A percentile compares a stretch with the other conserved stretches of the same genome.
These are phyloP conservation scores for Lottia gigantea DNA, from an alignment of 2,888 invertebrate genomes.

Conservation along the genomic window DNA sequence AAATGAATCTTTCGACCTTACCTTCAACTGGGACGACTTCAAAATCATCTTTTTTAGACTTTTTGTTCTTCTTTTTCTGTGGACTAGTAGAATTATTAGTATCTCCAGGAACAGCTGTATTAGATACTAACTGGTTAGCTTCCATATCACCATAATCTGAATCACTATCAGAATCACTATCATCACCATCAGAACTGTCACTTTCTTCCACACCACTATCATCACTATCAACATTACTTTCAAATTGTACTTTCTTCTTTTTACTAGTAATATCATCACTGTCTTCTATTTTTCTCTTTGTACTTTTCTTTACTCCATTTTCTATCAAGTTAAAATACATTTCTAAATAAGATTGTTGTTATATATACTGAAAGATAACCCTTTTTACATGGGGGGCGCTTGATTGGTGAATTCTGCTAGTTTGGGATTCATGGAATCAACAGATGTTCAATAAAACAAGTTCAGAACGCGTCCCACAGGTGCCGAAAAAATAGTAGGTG, in stretches of 20 bases:
- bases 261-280: conserved; percentile 29
- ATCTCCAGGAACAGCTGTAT: background rate
- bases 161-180: conserved; percentile 15
- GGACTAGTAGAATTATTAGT: background rate
- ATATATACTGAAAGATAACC: too few relatives aligned
- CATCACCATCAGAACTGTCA: conserved; percentile 49
- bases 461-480: too few relatives aligned
- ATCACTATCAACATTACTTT: conserved; percentile 19
- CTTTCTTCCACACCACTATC: conserved; percentile 34
- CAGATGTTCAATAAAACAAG: too few relatives aligned
- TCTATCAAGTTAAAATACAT: background rate
- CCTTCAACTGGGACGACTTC: conserved; percentile 21
- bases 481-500: too few relatives aligned
- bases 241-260: conserved; percentile 19
- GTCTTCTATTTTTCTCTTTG: conserved; percentile 16
- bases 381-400: too few relatives aligned
- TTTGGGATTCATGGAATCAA: too few relatives aligned
- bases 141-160: conserved; percentile 27
- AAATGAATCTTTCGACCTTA: background rate
- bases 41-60: conserved; percentile 19
- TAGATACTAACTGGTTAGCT: background rate
- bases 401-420: too few relatives aligned
- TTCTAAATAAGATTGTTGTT: too few relatives aligned
- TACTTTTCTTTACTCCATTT: conserved; percentile 13
- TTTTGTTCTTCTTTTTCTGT: conserved; percentile 14